Percentiles rank a stretch among this genome's conserved stretches.
phyloP scores from a whole-genome alignment of 1,140 invertebrate genomes.

The Ericerus pela region DNA sequence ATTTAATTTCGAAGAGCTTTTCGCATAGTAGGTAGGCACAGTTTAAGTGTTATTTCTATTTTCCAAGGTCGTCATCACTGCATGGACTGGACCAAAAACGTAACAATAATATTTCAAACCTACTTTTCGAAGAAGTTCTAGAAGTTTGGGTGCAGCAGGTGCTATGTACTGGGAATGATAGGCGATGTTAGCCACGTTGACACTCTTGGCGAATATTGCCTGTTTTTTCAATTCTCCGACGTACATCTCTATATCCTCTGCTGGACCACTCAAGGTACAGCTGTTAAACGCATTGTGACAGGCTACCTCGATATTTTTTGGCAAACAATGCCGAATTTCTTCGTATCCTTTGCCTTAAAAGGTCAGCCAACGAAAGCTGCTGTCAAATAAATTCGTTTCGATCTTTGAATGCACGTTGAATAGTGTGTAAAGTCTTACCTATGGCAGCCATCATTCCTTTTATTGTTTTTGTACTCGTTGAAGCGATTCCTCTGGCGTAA shows the following conservation, averaged over 20 bases:
- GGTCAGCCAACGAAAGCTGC: background rate
- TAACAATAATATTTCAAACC: background rate
- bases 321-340: slow-evolving; percentile 41
- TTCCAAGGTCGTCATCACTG: too few relatives aligned
- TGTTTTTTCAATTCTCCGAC: slow-evolving; percentile 38
- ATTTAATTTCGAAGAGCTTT: background rate
- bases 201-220: slow-evolving; percentile 59
- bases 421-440: slow-evolving; percentile 24
- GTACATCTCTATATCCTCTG: slow-evolving; percentile 33
- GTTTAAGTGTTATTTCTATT: too few relatives aligned
- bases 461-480: slow-evolving; percentile 37
- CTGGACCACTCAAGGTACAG: slow-evolving; percentile 53
- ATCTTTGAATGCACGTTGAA: background rate
- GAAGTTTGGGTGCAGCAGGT: slow-evolving; percentile 48
- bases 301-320: slow-evolving; percentile 45
- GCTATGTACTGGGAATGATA: slow-evolving; percentile 67
- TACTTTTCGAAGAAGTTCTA: slow-evolving; percentile 36
- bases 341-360: slow-evolving; percentile 30
- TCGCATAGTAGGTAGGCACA: too few relatives aligned
- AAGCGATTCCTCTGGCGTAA: slow-evolving; percentile 44
- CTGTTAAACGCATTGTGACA: slow-evolving; percentile 55
- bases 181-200: slow-evolving; percentile 51
- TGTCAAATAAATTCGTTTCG: background rate
- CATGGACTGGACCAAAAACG: too few relatives aligned
- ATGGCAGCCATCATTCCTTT: slow-evolving; percentile 42